phyloP scores from a whole-genome alignment of 2,797 vertebrate genomes.

The Peromyscus melanophrys region DNA sequence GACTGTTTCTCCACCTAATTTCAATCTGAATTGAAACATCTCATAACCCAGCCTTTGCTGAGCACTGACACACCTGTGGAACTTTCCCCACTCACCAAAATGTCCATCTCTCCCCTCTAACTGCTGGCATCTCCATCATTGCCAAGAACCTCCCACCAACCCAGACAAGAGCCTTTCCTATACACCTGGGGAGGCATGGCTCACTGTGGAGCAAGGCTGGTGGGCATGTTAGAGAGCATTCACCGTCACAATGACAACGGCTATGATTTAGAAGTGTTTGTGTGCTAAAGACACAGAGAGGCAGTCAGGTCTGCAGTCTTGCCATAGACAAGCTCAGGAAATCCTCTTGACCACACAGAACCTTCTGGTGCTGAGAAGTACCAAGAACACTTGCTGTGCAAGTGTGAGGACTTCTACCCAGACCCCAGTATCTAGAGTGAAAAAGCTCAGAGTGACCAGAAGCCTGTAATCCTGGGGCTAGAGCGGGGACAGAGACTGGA shows the following conservation, averaged over 20 bases:
- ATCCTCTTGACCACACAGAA: neutral
- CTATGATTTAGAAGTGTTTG: neutral
- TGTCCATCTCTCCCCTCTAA: neutral
- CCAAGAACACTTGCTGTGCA: neutral
- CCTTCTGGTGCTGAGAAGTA: neutral
- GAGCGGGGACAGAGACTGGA: neutral
- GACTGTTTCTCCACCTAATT: neutral
- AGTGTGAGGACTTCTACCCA: neutral
- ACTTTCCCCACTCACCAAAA: neutral
- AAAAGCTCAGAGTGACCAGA: neutral
- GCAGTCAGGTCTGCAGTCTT: neutral
- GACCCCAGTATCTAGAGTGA: neutral
- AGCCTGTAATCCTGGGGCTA: neutral
- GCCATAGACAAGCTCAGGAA: neutral
- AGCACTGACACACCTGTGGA: neutral
- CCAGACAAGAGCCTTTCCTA: too few relatives aligned
- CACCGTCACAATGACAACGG: neutral
- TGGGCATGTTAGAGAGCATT: neutral
- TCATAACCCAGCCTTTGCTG: conserved; percentile 3
- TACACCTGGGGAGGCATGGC: neutral
- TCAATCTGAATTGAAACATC: conserved; percentile 8
- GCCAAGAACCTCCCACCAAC: neutral
- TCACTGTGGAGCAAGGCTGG: neutral
- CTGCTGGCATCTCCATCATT: neutral
- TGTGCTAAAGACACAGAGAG: neutral